Evolutionary conservation across 2,113 vertebrate species (phyloP), one percentile per base, ranked within the genome.

Genomic region (Herpetotheres cachinnans): DNA sequence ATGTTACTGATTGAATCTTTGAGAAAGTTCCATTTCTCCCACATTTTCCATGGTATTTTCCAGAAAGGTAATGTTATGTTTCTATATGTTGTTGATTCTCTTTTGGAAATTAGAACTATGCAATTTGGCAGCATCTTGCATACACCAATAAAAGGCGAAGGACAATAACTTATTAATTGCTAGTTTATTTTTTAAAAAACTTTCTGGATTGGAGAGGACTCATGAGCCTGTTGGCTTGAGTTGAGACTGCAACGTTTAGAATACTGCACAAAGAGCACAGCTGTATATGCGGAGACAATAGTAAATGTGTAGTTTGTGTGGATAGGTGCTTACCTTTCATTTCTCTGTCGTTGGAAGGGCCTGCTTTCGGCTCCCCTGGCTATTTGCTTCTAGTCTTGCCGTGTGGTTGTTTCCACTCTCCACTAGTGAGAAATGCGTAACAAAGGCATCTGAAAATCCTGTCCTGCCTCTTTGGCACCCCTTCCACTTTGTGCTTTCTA

Each of bases 101-200:
- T 59, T 83, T 95, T 97, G 78, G 82, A 87, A 91, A 70, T 36
- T 38, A 73, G 74, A 92, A 32, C 81, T 46, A 1, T 44, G 52
- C 32, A 49, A 17, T 93, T 95, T 92, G 86, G 67, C 80, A 94
- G 72, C 74, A 84, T 93, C 80, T 92, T 46, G 36, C 24, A 80
- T 81, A 50, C 55, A 52, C 83, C 77, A 77, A 73, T 95, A 63
- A 95, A 91, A 95, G 73, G 85, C 92, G 92, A 83, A 94, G 86
- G 80, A 95, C 86, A 96, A 78, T 94, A 97, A 82, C 82, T 95
- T 94, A 30, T 4, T 74, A 98, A 93, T 97, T 82, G 90, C 73
- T 93, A 49, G 44, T 83, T 96, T 97, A 63, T 93, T 95, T 96
- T 97, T 88, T 63, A 10, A 70, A 93, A 97, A 88, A 62, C 30